Evolutionary conservation across 2,797 vertebrate genomes (phyloP), one percentile per base, ranked within the genome.

Genomic region (Enteromius thamalakanensis): DNA sequence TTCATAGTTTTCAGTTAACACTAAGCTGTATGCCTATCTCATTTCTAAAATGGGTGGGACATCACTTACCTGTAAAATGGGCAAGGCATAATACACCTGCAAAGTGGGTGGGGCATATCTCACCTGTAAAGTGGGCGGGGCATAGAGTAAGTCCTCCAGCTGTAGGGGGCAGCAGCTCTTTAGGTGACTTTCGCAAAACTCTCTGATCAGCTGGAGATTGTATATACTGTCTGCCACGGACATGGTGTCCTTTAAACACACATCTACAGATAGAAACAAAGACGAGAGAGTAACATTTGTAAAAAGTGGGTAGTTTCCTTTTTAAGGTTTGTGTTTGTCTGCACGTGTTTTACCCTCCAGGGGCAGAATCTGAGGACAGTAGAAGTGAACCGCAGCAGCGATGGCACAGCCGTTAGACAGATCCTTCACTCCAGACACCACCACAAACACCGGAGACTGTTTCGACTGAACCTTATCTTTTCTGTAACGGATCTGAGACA

Each of bases 181-280:
- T 34, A 98, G 91, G 81, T 91, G 93, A 71, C 91, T 92, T 60
- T 91, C 90, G 37, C 95, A 96, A 87, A 97, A 96, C 2, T 96
- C 96, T 82, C 88, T 94, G 72, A 98, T 94, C 58, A 97, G 90
- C 92, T 96, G 96, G 62, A 98, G 92, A 90, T 98, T 98, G 91
- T 97, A 97, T 45, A 97, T 89, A 87, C 96, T 97, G 93, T 98
- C 96, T 0, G 96, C 95, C 87, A 97, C 94, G 0, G 96, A 97
- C 97, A 97, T 97, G 80, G 96, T 97, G 91, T 97, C 97, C 93
- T 97, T 98, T 91, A 97, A 92, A 89, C 96, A 97, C 80, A 97
- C 96, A 65, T 97, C 97, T 98, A 82, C 40, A 71, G 11, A 53
- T 64, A 82, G 40, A 83, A 10, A 86, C 8, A 76, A 2, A 67